Base-by-base conservation (phyloP, 2,797 vertebrate genomes). In the Coregonus suidteri region DNA sequence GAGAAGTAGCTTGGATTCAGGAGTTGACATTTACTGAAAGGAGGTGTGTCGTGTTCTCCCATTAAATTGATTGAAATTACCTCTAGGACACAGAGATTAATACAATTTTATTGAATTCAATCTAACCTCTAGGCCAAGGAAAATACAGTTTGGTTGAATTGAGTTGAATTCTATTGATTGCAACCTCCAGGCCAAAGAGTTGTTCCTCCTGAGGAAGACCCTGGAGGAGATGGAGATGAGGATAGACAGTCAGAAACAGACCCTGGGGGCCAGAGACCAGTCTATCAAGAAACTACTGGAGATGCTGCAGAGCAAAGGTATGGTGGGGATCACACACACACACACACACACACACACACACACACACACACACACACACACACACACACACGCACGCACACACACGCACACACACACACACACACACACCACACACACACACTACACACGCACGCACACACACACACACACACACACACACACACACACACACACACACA, bases 201-300 rank as follows among this genome's bases (percentile, higher is more conserved):
- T 99, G 2, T 98, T 98, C 86, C 95, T 99, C 75, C 93, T 99
- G 0, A 95, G 98, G 25, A 99, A 98, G 91, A 99, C 98, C 15
- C 89, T 99, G 80, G 98, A 99, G 89, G 98, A 99, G 91, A 99
- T 99, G 98, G 98, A 99, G 81, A 90, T 99, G 78, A 95, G 98
- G 37, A 97, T 99, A 35, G 98, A 99, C 88, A 99, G 97, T 0
- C 98, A 99, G 90, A 97, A 99, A 82, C 98, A 99, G 92, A 99
- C 98, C 0, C 89, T 99, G 53, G 94, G 91, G 25, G 98, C 98
- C 15, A 94, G 98, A 0, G 98, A 99, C 6, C 98, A 99, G 87
- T 99, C 98, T 77, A 99, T 99, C 87, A 99, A 99, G 91, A 99
- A 99, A 89, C 96, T 99, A 75, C 90, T 99, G 90, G 98, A 99